These are phyloP conservation scores for Cheiracanthium punctorium DNA, from an alignment of 2,888 invertebrate species.

Conservation along the genomic window DNA sequence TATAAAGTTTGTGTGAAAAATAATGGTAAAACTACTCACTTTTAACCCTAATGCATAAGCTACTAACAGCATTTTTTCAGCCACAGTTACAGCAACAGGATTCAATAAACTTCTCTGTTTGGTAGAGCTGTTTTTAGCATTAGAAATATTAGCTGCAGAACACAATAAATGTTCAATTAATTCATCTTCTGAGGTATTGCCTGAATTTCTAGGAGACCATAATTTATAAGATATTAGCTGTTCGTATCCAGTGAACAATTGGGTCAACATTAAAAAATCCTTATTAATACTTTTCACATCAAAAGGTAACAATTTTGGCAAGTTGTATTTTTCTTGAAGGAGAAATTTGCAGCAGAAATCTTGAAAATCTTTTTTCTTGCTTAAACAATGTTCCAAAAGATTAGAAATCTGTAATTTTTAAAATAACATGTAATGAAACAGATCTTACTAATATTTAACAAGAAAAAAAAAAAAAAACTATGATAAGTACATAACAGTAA, in stretches of 20 bases:
- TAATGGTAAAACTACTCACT: constrained; percentile 16
- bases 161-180: constrained; percentile 31
- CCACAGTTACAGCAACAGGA: constrained; percentile 35
- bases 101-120: constrained; percentile 10
- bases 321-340: constrained; percentile 9
- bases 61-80: constrained; percentile 39
- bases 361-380: constrained; percentile 34
- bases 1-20: not conserved
- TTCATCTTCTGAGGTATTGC: not conserved
- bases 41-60: constrained; percentile 36
- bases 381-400: constrained; percentile 11
- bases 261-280: constrained; percentile 24
- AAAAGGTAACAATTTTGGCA: constrained; percentile 38
- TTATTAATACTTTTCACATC: constrained; percentile 1
- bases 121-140: not conserved
- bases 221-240: constrained; percentile 32
- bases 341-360: constrained; percentile 32
- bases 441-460: no score
- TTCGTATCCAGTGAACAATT: constrained; percentile 56
- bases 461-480: no score
- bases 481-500: no score
- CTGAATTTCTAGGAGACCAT: not conserved
- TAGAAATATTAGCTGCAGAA: constrained; percentile 41
- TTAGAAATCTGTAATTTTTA: not conserved
- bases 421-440: no score